Conservation (phyloP, 2,888 invertebrate genomes). For the Lydus trimaculatus region DNA sequence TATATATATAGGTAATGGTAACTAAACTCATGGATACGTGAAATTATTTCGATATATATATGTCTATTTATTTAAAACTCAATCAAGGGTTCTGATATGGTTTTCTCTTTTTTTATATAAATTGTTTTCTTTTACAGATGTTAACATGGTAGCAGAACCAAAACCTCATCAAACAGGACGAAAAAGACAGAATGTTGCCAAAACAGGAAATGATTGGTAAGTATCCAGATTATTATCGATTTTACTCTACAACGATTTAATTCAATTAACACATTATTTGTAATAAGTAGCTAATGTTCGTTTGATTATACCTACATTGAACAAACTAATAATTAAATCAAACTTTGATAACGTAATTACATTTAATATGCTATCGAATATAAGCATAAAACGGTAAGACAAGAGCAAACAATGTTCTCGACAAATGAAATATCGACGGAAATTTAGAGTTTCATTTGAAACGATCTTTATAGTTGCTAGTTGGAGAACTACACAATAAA, state of each 20-base stretch:
- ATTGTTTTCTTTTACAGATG: constrained; percentile 66
- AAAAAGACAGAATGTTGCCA: constrained; percentile 71
- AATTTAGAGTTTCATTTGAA: not conserved
- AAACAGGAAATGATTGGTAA: constrained; percentile 74
- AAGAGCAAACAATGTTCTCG: not conserved
- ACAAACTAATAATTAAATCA: not conserved
- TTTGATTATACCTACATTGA: not conserved
- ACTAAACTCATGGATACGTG: constrained; percentile 13
- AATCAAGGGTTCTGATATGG: too few relatives aligned
- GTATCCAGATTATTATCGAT: constrained; percentile 49
- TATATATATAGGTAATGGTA: too few relatives aligned
- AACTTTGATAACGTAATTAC: not conserved
- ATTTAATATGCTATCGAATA: not conserved
- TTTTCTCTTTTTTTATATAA: not conserved
- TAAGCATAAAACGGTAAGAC: too few relatives aligned
- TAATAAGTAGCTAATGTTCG: not conserved
- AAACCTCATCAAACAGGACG: constrained; percentile 75
- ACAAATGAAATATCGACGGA: not conserved
- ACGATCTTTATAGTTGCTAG: not conserved
- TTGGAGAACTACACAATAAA: not conserved
- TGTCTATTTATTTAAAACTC: not conserved
- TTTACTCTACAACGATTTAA: constrained; percentile 25
- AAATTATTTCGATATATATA: not conserved
- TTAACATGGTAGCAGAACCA: constrained; percentile 79
- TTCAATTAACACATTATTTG: constrained; percentile 22